phyloP scores from a whole-genome alignment of 2,888 invertebrate genomes.

The Latheticus oryzae region DNA sequence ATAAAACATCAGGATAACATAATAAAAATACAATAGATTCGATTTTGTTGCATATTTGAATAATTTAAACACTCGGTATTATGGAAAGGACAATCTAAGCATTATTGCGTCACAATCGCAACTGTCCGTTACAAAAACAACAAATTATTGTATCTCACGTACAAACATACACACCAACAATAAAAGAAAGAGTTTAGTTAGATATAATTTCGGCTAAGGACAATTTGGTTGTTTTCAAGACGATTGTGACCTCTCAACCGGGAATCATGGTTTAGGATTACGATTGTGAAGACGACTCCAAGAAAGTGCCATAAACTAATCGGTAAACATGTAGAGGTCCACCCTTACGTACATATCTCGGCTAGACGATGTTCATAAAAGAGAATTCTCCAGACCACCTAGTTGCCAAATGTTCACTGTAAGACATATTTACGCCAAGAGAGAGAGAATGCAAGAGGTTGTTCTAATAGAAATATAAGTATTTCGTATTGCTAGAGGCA shows the following conservation, averaged over 20 bases:
- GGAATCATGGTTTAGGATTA: constrained; percentile 16
- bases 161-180: too few relatives aligned
- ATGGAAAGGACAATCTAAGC: too few relatives aligned
- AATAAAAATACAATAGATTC: constrained; percentile 31
- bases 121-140: too few relatives aligned
- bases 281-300: constrained; percentile 8
- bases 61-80: constrained; percentile 28
- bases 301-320: constrained; percentile 13
- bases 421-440: background rate
- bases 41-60: constrained; percentile 35
- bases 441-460: too few relatives aligned
- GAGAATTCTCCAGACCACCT: background rate
- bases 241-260: constrained; percentile 18
- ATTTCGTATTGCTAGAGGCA: too few relatives aligned
- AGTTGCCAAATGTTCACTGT: constrained; percentile 10
- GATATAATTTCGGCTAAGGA: background rate
- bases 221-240: constrained; percentile 6
- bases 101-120: too few relatives aligned
- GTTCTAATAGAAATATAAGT: too few relatives aligned
- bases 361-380: constrained; percentile 17
- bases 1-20: constrained; percentile 36
- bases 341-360: constrained; percentile 14
- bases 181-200: constrained; percentile 1
- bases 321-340: constrained; percentile 22
- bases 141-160: too few relatives aligned